Base-by-base conservation (phyloP, 2,888 invertebrate genomes). In the Heliconius aoede region DNA sequence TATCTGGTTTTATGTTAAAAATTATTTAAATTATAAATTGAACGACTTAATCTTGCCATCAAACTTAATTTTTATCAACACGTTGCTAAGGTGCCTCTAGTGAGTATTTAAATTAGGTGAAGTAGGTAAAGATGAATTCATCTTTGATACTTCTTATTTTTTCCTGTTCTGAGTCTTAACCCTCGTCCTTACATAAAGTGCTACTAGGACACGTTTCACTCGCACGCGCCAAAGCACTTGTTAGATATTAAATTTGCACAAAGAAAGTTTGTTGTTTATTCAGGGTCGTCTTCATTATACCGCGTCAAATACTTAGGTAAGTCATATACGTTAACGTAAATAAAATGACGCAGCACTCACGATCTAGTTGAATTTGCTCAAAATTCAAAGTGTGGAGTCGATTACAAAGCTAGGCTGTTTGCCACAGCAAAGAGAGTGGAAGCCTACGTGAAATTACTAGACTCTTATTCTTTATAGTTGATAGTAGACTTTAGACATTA, bases 401-500 rank as follows among this genome's bases (percentile, higher is more conserved):
- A 79, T 78, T 79, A 79, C 76, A 78, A 74, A 79, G 79, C 78
- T 78, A 79, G 76, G 40, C 65, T 65, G 74, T 62, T 74, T 64
- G 72, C 76, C 71, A 72, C 78, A 77, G 75, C 74, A 75, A 71
- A 69, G 73, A 64, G 71, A 75, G 68, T 65, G 24, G 75, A 77
- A 60, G 67, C 61, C 65, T 76, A 78, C 78, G 74, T 72, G 73
- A 78, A 76, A 74, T 78, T 74, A 72, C 74, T 73, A 76, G 78
- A 76, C 73, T 61, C 73, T 64, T 75, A 40, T 77, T 30, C 58
- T 72, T 71, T 60, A 72, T 36, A n/a, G 74, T 28, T 26, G 2
- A 26, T 11, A 30, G 69, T 40, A 79, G 67, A 79, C 72, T 32
- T 46, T 1, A 72, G 74, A 73, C 51, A 65, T 24, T 24, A 9